These are phyloP conservation scores for Ceratina calcarata DNA, from an alignment of 1,140 invertebrate genomes.

Conservation along the genomic window DNA sequence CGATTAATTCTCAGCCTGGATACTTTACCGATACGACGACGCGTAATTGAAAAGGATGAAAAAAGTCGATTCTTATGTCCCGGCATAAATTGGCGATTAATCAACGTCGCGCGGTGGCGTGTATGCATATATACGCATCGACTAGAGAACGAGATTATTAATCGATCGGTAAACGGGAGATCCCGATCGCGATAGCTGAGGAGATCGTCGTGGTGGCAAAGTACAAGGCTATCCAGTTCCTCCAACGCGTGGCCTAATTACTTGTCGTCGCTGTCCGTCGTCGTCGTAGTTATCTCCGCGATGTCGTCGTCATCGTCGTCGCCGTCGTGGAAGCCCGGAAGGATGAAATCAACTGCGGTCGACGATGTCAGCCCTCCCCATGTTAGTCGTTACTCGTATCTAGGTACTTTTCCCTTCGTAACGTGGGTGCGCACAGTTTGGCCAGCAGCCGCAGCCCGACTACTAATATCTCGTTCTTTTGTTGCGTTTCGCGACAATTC, in stretches of 20 bases:
- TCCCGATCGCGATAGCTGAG: constrained; percentile 43
- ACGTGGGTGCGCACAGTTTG: constrained; percentile 16
- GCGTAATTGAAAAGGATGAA: constrained; percentile 25
- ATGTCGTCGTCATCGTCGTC: not conserved
- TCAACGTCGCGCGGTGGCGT: constrained; percentile 17
- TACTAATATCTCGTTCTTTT: constrained; percentile 77
- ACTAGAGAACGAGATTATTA: constrained; percentile 48
- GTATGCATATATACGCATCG: constrained; percentile 24
- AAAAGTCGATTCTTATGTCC: not conserved
- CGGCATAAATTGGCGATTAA: constrained; percentile 24
- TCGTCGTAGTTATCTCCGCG: not conserved
- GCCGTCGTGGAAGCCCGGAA: constrained; percentile 29
- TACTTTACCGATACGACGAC: not conserved
- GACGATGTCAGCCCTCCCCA: constrained; percentile 29
- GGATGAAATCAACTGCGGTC: constrained; percentile 50
- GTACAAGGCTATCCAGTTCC: constrained; percentile 52
- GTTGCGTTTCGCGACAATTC: constrained; percentile 75
- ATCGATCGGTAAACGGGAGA: constrained; percentile 49
- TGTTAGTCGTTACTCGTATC: not conserved
- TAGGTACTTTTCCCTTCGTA: not conserved
- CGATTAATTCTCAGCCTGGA: constrained; percentile 7
- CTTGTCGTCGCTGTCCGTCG: constrained; percentile 1
- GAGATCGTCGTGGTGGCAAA: constrained; percentile 34
- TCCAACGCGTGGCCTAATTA: constrained; percentile 57
- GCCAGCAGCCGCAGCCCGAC: constrained; percentile 40